Evolutionary conservation across 2,113 vertebrate species (phyloP).

Genomic region (Hucho hucho): DNA sequence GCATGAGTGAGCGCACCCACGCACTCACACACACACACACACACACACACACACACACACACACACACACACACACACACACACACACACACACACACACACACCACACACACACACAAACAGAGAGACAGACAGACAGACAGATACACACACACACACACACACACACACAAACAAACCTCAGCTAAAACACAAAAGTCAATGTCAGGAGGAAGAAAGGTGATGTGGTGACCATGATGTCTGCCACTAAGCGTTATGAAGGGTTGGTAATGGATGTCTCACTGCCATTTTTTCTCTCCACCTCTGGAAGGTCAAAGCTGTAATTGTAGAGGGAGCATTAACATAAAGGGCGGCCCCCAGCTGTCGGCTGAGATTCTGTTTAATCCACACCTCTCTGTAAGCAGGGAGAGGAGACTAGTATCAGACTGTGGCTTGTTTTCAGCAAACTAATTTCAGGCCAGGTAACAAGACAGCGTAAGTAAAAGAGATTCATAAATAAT

Average conservation of each 20-base stretch:
- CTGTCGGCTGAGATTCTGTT: constrained; percentile 78
- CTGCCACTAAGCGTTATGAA: constrained; percentile 77
- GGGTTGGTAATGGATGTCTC: constrained; percentile 72
- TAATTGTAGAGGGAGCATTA: constrained; percentile 79
- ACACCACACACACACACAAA: neutral
- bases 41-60: too few relatives aligned
- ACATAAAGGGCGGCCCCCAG: constrained; percentile 76
- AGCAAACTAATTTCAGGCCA: constrained; percentile 49
- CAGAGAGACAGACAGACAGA: neutral
- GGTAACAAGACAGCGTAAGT: constrained; percentile 42
- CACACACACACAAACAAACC: constrained; percentile 31
- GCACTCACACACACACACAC: too few relatives aligned
- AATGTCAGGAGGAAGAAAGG: constrained; percentile 70
- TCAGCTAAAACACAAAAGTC: constrained; percentile 48
- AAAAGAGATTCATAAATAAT: constrained; percentile 57
- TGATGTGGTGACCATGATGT: constrained; percentile 69
- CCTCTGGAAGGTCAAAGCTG: constrained; percentile 78
- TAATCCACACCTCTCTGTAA: constrained; percentile 42
- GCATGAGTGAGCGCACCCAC: too few relatives aligned
- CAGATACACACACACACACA: neutral
- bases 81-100: too few relatives aligned
- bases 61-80: too few relatives aligned
- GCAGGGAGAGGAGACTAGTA: constrained; percentile 38
- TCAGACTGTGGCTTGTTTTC: constrained; percentile 62
- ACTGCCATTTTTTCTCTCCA: constrained; percentile 65